Evolutionary conservation across 2,888 invertebrate species (phyloP), one percentile per base, ranked within the genome.

Genomic region (Yponomeuta cagnagella): DNA sequence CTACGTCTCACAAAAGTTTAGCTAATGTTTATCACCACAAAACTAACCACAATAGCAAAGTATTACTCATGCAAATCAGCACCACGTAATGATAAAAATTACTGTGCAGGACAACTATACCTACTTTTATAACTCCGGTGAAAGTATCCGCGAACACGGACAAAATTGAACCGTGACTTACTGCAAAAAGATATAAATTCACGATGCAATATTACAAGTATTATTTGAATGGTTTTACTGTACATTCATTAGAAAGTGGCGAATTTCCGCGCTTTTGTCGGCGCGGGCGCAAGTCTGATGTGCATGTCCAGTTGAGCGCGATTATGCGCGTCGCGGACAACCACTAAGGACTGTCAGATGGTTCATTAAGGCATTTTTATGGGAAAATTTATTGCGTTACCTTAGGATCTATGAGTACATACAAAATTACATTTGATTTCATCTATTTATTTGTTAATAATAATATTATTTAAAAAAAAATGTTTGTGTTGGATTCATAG

Each of bases 281-380:
- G 43, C 68, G 68, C 48, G n/a, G 68, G 23, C 48, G 68, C 68
- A 48, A 15, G 48, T 68, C 68, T 43, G 68, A 68, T 43, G 48
- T 68, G 31, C 31, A 58, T 58, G 65, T 65, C 65, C 65, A 33
- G 31, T 65, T 65, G 30, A 30, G 65, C 30, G 30, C 33, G 12
- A 31, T 65, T 65, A 65, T 65, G 65, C 65, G 65, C 65, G 33
- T 58, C 65, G 23, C 65, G 65, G 31, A 65, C 80, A 81, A 64
- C 80, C 79, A 79, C 12, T 58, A 58, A 58, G 15, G 15, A 58
- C 4, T 58, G 3, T 15, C 52, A 58, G 52, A 58, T 12, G 15
- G 12, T 15, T 15, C 15, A 58, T 5, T 58, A 8, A 43, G 43
- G 43, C 0, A 4, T 33, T 33, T 33, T 33, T 5, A 33, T 43